A percentile compares a stretch with the other conserved stretches of the same genome.
Evolutionary conservation across 1,140 invertebrate genomes (phyloP).

Genomic region (Drosophila tsacasi): DNA sequence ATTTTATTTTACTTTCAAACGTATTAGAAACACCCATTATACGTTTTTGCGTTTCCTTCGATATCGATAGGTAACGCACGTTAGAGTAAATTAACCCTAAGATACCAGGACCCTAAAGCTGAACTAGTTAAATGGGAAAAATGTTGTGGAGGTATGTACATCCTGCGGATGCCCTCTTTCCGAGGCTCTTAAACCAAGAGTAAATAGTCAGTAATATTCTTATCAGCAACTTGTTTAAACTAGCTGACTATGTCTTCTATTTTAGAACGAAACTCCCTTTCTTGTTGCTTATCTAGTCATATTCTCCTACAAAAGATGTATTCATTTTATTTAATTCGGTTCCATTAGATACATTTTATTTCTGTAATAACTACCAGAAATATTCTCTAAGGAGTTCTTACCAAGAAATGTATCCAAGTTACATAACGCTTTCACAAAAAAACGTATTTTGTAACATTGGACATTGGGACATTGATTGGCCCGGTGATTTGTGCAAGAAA

Average conservation of each 20-base stretch:
- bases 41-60: too few species aligned
- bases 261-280: not conserved
- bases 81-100: too few species aligned
- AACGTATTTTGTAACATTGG: not conserved
- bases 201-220: not conserved
- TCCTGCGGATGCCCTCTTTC: too few species aligned
- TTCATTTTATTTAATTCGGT: not conserved
- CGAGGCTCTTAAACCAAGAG: not conserved
- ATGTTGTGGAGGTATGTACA: too few species aligned
- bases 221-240: not conserved
- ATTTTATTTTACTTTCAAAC: too few species aligned
- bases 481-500: not conserved
- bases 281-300: not conserved
- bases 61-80: too few species aligned
- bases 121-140: too few species aligned
- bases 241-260: not conserved
- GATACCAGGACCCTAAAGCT: too few species aligned
- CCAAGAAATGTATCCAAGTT: too few species aligned
- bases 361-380: not conserved
- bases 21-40: too few species aligned
- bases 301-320: not conserved
- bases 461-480: slow-evolving; percentile 20
- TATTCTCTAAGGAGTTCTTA: not conserved
- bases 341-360: not conserved
- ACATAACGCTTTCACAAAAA: not conserved